Percentiles rank a stretch among this genome's conserved stretches.
Conservation (phyloP, 2,888 invertebrate species). For the Gasteruption jaculator region DNA sequence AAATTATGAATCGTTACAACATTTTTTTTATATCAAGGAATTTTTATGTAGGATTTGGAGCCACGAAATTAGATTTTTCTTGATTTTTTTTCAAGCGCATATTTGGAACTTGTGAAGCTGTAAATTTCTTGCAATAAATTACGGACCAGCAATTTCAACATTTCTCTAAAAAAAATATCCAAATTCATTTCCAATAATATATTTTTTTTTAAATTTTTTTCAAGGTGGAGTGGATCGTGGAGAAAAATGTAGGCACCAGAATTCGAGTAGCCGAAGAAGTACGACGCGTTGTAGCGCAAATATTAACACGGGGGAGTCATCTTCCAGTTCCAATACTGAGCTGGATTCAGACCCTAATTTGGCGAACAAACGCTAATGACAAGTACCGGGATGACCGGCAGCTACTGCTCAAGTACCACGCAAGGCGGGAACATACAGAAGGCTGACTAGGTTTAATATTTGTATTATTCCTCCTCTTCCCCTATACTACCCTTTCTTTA, state of each 20-base stretch:
- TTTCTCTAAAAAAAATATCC: background rate
- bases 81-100: too few relatives aligned
- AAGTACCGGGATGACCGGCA: constrained; percentile 42
- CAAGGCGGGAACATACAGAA: constrained; percentile 49
- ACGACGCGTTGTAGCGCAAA: constrained; percentile 47
- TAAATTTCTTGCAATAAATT: too few relatives aligned
- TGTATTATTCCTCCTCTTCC: constrained; percentile 28
- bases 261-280: constrained; percentile 43
- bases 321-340: constrained; percentile 48
- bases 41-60: too few relatives aligned
- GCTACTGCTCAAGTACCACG: constrained; percentile 50
- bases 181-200: background rate
- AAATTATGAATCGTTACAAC: too few relatives aligned
- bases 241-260: constrained; percentile 46
- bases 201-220: too few relatives aligned
- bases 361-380: constrained; percentile 39
- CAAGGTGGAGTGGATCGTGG: constrained; percentile 48
- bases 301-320: constrained; percentile 46
- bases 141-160: too few relatives aligned
- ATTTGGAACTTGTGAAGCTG: too few relatives aligned
- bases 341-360: constrained; percentile 46
- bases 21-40: too few relatives aligned
- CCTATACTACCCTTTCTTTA: background rate
- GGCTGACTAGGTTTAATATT: constrained; percentile 50
- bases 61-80: too few relatives aligned